Evolutionary conservation across 30 jellyfish, hydroid and myxozoan species (phyloP).

Genomic region (Aurelia aurita): DNA sequence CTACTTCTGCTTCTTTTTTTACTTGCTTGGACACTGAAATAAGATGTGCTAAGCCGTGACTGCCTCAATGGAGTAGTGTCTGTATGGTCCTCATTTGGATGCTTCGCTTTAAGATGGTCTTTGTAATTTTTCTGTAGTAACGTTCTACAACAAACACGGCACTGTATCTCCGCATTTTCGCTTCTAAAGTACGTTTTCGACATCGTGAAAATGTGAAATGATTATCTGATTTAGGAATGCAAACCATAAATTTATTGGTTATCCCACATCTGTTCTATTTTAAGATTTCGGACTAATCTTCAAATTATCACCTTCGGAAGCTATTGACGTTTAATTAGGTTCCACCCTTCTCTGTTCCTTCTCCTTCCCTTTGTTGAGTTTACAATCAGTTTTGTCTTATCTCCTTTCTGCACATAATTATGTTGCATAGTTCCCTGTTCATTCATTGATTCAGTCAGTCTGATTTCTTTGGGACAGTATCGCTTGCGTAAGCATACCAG

Average conservation of each 20-base stretch:
- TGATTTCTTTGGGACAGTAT: too few species aligned
- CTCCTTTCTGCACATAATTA: slow-evolving; percentile 9
- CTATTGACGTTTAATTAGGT: slow-evolving; percentile 2
- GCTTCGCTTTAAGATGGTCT: slow-evolving; percentile 32
- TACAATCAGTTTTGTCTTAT: slow-evolving; percentile 4
- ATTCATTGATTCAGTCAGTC: not conserved
- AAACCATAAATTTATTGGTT: slow-evolving; percentile 1
- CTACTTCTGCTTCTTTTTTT: not conserved
- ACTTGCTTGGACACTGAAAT: slow-evolving; percentile 20
- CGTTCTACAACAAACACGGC: slow-evolving; percentile 32
- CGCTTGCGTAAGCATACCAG: too few species aligned
- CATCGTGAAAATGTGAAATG: slow-evolving; percentile 15
- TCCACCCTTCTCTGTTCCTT: slow-evolving; percentile 4
- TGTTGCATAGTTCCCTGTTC: not conserved
- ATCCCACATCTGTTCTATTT: slow-evolving; percentile 1
- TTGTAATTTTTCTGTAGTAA: slow-evolving; percentile 12
- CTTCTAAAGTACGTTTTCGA: slow-evolving; percentile 27
- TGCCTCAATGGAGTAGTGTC: slow-evolving; percentile 34
- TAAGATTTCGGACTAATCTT: slow-evolving; percentile 3
- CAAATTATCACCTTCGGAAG: slow-evolving; percentile 1
- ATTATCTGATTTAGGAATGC: not conserved
- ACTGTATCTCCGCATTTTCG: too few species aligned
- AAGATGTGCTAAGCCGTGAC: slow-evolving; percentile 16
- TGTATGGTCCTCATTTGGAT: not conserved
- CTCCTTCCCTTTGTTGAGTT: slow-evolving; percentile 5